Evolutionary conservation across 2,797 vertebrate genomes (phyloP).

Genomic region (Darevskia nairensis): DNA sequence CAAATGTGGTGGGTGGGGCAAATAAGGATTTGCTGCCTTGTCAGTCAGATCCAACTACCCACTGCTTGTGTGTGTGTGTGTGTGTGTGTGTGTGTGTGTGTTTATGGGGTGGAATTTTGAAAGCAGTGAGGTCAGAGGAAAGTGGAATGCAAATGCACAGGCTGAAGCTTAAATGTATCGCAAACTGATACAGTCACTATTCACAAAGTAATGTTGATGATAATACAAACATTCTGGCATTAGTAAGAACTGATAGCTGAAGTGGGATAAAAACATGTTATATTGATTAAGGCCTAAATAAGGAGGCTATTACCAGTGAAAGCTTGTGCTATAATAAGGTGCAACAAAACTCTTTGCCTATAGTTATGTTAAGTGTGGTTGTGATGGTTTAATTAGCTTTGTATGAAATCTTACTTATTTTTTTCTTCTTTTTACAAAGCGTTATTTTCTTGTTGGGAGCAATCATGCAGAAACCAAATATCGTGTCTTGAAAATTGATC

Average conservation of each 20-base stretch:
- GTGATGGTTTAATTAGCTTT: constrained; percentile 6
- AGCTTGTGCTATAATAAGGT: not conserved
- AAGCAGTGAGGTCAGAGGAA: no score
- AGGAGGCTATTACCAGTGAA: not conserved
- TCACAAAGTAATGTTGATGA: no score
- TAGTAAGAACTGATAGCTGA: not conserved
- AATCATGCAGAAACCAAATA: constrained; percentile 95
- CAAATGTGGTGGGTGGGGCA: no score
- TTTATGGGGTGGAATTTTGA: no score
- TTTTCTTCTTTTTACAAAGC: constrained; percentile 69
- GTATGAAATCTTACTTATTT: not conserved
- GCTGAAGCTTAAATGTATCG: no score
- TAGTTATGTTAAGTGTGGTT: not conserved
- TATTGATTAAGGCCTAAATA: not conserved
- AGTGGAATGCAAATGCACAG: no score
- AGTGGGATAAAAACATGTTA: not conserved
- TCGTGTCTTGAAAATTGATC: constrained; percentile 95
- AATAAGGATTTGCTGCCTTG: no score
- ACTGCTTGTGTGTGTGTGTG: no score
- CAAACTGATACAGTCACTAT: no score
- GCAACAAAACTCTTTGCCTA: not conserved
- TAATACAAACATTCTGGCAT: no score
- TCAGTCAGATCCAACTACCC: no score
- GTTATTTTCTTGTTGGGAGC: constrained; percentile 95
- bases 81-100: no score